Evolutionary conservation across 2,888 invertebrate genomes (phyloP), one percentile per base, ranked within the genome.

Genomic region (Callinectes sapidus): DNA sequence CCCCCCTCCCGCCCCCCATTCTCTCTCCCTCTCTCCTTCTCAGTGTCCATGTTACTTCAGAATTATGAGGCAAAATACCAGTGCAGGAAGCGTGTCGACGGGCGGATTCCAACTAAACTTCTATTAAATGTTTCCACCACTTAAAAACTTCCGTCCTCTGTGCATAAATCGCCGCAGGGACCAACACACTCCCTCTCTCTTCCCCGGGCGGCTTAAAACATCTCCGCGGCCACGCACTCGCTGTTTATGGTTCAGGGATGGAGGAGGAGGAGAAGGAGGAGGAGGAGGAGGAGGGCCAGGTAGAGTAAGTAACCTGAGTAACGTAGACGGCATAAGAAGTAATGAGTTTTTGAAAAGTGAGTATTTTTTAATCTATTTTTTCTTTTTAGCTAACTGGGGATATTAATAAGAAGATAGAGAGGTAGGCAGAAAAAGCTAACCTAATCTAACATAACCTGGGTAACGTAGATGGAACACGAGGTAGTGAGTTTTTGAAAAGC

Each of bases 11-110:
- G 2, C 23, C 28, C 18, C 71, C 1, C 71, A 28, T 28, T 8
- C 28, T 28, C 28, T 16, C 35, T 35, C 32, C 35, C 35, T 16
- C 16, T 81, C 81, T 35, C 35, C 16, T 2, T 35, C 81, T 35
- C 81, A 13, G 10, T 16, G 13, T 35, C 35, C 35, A 23, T 23
- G 23, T 81, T 32, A 13, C 81, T 32, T 81, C 81, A 16, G 16
- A 81, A 35, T 81, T 81, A 81, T 81, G 35, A 77, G 13, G 28
- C 71, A 77, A 28, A 77, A 77, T 77, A 77, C 71, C 28, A 61
- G 71, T 28, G 71, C 10, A 28, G 71, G 71, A n/a, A 77, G 71
- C 71, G 28, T 77, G 71, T 77, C 71, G 71, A 77, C 71, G 13
- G 13, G 28, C 10, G 71, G 28, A 77, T 77, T 28, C 32, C n/a